Base-by-base conservation (phyloP, 92 coral and sea anemone genomes). In the Phenganax subtilis region DNA sequence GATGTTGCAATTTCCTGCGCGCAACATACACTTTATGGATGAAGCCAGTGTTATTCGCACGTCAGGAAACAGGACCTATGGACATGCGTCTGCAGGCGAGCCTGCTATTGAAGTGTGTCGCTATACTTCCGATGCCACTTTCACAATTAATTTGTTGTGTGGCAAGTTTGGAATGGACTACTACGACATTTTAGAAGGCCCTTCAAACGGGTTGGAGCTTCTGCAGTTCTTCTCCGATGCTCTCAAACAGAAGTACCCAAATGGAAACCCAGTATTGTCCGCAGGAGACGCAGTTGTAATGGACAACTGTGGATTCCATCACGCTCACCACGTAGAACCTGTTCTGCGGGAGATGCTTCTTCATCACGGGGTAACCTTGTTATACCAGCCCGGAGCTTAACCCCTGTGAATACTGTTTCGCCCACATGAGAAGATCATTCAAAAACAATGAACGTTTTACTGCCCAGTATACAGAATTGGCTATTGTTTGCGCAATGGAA, bases 31-130 rank as follows among this genome's bases (percentile, higher is more conserved):
- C 25, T 59, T 71, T 44, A 71, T 71, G 75, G 75, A 71, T 55
- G 56, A 71, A 71, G 75, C 75, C 9, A 71, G 75, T 71, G 75
- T 71, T 12, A 53, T 71, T 71, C 20, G 75, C n/a, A 71, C 75
- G 8, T 71, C 75, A 30, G 56, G 75, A 71, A 37, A 71, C 47
- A 28, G 75, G 57, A 30, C 55, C n/a, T 71, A 71, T 7, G 75
- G 75, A 71, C 75, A 71, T 53, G 55, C 75, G 0, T 71, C 31
- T 71, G 47, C 47, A 8, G 75, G 75, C 28, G 37, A 71, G 75
- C 55, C 75, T 47, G 75, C 75, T 47, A 55, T 71, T 14, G 75
- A 71, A 44, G 75, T 71, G 55, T 71, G 75, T 28, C 75, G 75
- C 5, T 71, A 71, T 51, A 71, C 55, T 71, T 71, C 75, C n/a